These are phyloP conservation scores for Orthosia incerta DNA, from an alignment of 2,888 invertebrate species.

Conservation along the genomic window DNA sequence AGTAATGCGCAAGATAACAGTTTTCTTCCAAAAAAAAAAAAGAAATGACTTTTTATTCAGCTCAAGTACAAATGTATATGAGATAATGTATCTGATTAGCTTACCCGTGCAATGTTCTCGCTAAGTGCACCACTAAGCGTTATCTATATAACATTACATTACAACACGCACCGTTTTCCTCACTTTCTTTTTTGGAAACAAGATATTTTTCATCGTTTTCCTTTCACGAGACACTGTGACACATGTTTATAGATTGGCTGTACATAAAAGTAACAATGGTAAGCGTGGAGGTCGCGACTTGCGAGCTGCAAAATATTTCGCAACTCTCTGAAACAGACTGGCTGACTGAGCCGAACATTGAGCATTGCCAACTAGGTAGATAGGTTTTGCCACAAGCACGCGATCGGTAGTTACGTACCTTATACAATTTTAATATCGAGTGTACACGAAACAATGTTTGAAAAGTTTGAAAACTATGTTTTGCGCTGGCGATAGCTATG, in stretches of 20 bases:
- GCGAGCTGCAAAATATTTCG: conserved; percentile 81
- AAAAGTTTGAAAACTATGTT: conserved; percentile 55
- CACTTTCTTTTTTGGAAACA: conserved; percentile 83
- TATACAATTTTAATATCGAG: conserved; percentile 75
- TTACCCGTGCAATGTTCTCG: conserved; percentile 75
- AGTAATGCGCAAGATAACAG: conserved; percentile 35
- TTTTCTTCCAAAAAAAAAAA: conserved; percentile 31
- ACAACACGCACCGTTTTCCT: conserved; percentile 83
- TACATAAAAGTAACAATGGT: conserved; percentile 58
- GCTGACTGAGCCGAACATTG: conserved; percentile 81
- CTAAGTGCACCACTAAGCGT: conserved; percentile 76
- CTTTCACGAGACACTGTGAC: conserved; percentile 57
- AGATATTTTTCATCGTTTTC: conserved; percentile 78
- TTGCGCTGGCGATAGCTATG: conserved; percentile 33
- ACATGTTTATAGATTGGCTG: conserved; percentile 52
- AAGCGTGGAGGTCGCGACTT: conserved; percentile 68
- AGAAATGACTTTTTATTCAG: conserved; percentile 36
- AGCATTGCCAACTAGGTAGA: conserved; percentile 85
- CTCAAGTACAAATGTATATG: conserved; percentile 44
- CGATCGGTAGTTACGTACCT: conserved; percentile 80
- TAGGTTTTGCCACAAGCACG: conserved; percentile 87
- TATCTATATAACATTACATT: conserved; percentile 72
- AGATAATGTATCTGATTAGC: conserved; percentile 68
- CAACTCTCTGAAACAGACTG: conserved; percentile 84
- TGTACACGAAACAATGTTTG: conserved; percentile 73